These are phyloP conservation scores for Ellobius talpinus DNA, from an alignment of 2,113 vertebrate species.

Conservation along the genomic window DNA sequence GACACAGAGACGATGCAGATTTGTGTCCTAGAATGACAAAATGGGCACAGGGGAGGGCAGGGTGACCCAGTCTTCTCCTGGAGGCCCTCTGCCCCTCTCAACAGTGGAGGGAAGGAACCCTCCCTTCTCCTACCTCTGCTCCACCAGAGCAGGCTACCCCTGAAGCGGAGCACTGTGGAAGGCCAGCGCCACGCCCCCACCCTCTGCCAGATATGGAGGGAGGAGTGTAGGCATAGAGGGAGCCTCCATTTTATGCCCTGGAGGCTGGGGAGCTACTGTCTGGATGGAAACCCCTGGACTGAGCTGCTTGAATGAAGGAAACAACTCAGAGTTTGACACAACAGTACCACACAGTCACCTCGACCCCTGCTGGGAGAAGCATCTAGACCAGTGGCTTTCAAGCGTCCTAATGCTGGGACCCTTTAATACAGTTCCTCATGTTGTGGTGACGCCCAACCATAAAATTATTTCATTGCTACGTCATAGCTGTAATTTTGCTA, in stretches of 20 bases:
- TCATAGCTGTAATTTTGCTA: background rate
- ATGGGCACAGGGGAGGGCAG: no score
- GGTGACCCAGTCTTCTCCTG: background rate
- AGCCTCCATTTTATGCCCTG: conserved; percentile 56
- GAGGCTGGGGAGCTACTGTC: background rate
- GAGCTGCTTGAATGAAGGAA: conserved; percentile 83
- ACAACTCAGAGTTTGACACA: conserved; percentile 81
- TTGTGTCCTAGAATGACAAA: background rate
- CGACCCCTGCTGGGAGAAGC: conserved; percentile 74
- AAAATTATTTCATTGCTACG: background rate
- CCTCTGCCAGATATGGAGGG: background rate
- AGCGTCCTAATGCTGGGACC: background rate
- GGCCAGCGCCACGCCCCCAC: background rate
- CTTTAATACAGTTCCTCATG: background rate
- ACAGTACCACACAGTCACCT: conserved; percentile 63
- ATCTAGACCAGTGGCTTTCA: background rate
- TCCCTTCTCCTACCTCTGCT: background rate
- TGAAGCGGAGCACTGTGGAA: background rate
- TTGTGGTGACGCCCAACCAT: background rate
- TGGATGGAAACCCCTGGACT: conserved; percentile 66
- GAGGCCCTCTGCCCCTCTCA: background rate
- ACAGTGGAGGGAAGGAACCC: background rate
- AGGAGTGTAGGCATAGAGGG: background rate
- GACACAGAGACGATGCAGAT: background rate
- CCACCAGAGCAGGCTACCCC: background rate